Evolutionary conservation across 2,888 invertebrate species (phyloP), one percentile per base, ranked within the genome.

Genomic region (Drosophila borborema): DNA sequence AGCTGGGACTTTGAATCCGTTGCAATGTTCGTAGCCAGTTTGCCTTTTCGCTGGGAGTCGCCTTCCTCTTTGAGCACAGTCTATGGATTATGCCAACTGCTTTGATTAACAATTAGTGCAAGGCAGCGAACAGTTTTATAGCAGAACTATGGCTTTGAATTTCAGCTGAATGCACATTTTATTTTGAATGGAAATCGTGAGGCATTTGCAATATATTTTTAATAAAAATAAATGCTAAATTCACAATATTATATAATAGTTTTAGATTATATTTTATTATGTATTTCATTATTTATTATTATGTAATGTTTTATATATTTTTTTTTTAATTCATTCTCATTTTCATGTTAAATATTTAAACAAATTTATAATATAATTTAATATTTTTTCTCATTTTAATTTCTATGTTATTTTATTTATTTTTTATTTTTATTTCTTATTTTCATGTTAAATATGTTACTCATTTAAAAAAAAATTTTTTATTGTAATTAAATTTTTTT

Each of bases 1-100:
- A 81, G 67, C 58, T 79, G 73, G 61, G 64, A 23, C 55, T 66
- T 62, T 48, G 72, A 68, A 76, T 69, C 61, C 80, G 63, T 68
- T 55, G 77, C 79, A 51, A 23, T 65, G 66, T 43, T 69, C 64
- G 31, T 61, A 49, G 51, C 38, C 18, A 48, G 49, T 63, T 70
- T 60, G 62, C 63, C 41, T 51, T 62, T 66, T 72, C 49, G 56
- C 43, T 46, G 64, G 60, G 49, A 49, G 31, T 49, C 34, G 43
- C 40, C n/a, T 20, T 20, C 34, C 31, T n/a, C 12, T 34, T 4
- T 7, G 4, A 6, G 12, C 18, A 41, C 1, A 8, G 41, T 38
- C 28, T 49, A 8, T 14, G 10, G 41, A n/a, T 43, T 58, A 38
- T 51, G 8, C 14, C 38, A 49, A 40, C 4, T 9, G 28, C 20